phyloP scores from a whole-genome alignment of 2,113 vertebrate genomes.

The Neomonachus schauinslandi region DNA sequence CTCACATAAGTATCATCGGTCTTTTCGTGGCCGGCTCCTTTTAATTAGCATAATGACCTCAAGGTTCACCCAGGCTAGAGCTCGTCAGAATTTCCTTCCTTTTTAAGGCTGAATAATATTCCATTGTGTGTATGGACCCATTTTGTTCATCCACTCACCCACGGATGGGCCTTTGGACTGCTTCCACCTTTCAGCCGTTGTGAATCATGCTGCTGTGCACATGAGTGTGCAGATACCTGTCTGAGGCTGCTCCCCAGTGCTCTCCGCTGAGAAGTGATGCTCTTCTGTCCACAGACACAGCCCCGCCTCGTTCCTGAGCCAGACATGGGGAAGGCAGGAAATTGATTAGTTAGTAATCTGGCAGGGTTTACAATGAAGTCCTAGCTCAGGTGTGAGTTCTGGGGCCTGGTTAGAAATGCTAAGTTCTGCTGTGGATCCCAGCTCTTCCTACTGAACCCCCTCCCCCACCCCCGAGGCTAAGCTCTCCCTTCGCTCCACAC shows the following conservation, averaged over 20 bases:
- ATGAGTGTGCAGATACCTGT: fast-evolving
- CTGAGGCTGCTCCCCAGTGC: background rate
- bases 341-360: background rate
- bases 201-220: background rate
- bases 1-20: background rate
- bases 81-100: background rate
- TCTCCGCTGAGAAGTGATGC: background rate
- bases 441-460: background rate
- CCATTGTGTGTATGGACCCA: fast-evolving
- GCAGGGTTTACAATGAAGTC: background rate
- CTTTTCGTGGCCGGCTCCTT: background rate
- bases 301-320: background rate
- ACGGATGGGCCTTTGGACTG: background rate
- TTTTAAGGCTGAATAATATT: background rate
- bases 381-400: background rate
- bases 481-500: background rate
- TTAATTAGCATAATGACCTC: background rate
- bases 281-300: background rate
- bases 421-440: background rate
- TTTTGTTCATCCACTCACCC: background rate
- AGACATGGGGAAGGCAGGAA: background rate
- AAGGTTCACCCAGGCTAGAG: background rate
- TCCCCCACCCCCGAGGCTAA: background rate
- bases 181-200: background rate
- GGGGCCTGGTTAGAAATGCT: background rate